phyloP scores from a whole-genome alignment of 2,113 vertebrate genomes.

The Zosterops hypoxanthus region DNA sequence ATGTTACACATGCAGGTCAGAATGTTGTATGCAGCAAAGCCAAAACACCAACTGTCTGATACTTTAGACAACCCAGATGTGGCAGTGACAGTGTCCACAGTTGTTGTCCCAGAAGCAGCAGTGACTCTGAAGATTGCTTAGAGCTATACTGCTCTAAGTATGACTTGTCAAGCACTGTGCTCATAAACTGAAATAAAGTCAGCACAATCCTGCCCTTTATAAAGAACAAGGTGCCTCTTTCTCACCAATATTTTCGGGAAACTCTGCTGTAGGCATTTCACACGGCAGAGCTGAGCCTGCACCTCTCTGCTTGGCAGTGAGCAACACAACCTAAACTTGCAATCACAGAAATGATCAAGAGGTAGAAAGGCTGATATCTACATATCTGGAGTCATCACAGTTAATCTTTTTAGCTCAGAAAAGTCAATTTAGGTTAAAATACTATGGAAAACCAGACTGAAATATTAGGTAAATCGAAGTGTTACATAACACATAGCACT shows the following conservation, averaged over 20 bases:
- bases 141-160: background rate
- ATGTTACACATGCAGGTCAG: background rate
- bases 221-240: background rate
- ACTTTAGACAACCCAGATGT: rapidly evolving
- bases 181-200: background rate
- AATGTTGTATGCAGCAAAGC: background rate
- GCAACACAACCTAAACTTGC: background rate
- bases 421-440: background rate
- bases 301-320: background rate
- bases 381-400: background rate
- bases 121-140: background rate
- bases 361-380: background rate
- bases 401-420: background rate
- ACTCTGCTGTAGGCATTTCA: background rate
- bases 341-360: background rate
- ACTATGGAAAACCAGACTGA: background rate
- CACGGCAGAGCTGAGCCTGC: background rate
- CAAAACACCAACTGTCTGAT: rapidly evolving
- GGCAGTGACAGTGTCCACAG: background rate
- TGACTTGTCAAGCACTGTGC: background rate
- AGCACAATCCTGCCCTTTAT: background rate
- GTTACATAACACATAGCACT: background rate
- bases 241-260: background rate
- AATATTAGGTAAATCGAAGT: background rate
- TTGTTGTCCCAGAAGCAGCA: background rate